Conservation (phyloP, 2,888 invertebrate species). For the Eupithecia dodoneata region DNA sequence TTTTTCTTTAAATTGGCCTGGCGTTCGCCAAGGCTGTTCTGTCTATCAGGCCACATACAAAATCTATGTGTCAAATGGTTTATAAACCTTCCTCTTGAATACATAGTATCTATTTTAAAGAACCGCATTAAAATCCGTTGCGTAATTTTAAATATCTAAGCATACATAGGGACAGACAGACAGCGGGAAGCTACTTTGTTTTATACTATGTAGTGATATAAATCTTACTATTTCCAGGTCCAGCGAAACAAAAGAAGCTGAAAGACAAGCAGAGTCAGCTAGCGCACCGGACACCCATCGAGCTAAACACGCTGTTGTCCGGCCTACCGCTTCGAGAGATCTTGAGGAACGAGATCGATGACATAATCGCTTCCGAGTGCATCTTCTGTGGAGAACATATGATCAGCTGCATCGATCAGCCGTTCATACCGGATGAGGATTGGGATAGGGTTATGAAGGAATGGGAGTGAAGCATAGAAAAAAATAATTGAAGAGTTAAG, state of each 20-base stretch:
- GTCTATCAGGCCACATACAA: too few species aligned
- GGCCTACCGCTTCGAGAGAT: constrained; percentile 85
- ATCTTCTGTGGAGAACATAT: constrained; percentile 96
- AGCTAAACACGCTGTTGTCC: constrained; percentile 74
- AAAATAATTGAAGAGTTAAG: background rate
- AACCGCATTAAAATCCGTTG: too few species aligned
- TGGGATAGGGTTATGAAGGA: constrained; percentile 93
- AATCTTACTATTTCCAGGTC: constrained; percentile 60
- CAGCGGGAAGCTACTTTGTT: too few species aligned
- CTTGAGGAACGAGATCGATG: constrained; percentile 92
- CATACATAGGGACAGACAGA: too few species aligned
- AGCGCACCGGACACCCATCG: constrained; percentile 78
- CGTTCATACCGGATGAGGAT: constrained; percentile 92
- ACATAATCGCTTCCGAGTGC: constrained; percentile 95
- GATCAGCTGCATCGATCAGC: constrained; percentile 95
- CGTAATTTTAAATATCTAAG: too few species aligned
- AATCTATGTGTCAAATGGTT: too few species aligned
- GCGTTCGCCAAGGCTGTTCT: background rate
- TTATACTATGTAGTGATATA: background rate
- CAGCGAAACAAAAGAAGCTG: constrained; percentile 85
- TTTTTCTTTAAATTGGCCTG: background rate
- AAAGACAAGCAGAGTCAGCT: constrained; percentile 86
- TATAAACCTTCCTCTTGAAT: background rate
- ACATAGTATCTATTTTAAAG: too few species aligned
- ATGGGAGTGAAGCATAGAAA: constrained; percentile 86